Percentiles rank a stretch among this genome's conserved stretches.
Conservation (phyloP, 2,888 invertebrate species). For the Dicranocentrus wangi region DNA sequence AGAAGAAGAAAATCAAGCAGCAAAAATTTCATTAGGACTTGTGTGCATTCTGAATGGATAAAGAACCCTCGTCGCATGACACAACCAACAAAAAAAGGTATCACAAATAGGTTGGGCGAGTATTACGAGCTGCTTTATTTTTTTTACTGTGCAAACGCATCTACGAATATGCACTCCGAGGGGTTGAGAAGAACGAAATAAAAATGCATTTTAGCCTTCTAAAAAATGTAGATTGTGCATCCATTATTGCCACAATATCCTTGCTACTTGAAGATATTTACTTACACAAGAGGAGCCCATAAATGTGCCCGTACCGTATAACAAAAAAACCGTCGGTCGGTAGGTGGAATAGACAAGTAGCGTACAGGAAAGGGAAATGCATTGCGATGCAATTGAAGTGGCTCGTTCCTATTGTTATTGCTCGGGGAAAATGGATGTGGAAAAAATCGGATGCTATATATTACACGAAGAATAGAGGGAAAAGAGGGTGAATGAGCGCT, state of each 20-base stretch:
- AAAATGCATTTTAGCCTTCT: slow-evolving; percentile 11
- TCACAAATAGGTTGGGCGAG: background rate
- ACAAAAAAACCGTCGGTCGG: slow-evolving; percentile 1
- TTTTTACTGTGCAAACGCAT: background rate
- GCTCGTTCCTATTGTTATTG: slow-evolving; percentile 42
- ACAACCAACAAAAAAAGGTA: background rate
- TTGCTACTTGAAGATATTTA: slow-evolving; percentile 21
- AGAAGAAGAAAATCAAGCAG: background rate
- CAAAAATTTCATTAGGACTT: slow-evolving; percentile 24
- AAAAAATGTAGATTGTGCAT: slow-evolving; percentile 23
- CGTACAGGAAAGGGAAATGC: slow-evolving; percentile 55
- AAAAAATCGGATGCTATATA: slow-evolving; percentile 27
- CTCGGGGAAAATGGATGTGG: slow-evolving; percentile 32
- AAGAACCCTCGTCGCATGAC: background rate
- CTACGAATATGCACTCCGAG: background rate
- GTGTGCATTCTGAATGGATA: background rate
- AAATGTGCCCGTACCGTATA: background rate
- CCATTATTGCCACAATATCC: slow-evolving; percentile 28
- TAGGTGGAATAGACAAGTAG: background rate
- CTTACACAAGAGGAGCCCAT: slow-evolving; percentile 4
- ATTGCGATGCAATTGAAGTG: slow-evolving; percentile 50
- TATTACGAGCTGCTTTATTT: slow-evolving; percentile 16
- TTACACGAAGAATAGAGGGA: slow-evolving; percentile 1
- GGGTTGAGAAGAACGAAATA: background rate
- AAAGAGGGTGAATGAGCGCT: slow-evolving; percentile 19